Evolutionary conservation across 1,140 invertebrate genomes (phyloP), one percentile per base, ranked within the genome.

Genomic region (Reticulitermes speratus): DNA sequence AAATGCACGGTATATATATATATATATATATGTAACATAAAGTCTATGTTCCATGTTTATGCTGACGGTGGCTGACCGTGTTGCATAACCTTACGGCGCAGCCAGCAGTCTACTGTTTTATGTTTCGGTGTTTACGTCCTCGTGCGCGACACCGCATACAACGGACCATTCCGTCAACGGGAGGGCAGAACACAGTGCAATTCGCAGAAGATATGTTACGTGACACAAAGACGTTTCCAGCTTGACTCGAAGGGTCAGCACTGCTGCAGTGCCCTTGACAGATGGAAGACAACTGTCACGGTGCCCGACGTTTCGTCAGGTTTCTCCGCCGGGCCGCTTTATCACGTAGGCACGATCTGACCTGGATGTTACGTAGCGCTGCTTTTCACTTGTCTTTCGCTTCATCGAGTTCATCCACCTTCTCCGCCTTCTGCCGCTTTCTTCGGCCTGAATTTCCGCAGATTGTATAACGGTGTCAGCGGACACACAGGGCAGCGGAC

Each of bases 321-420:
- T 75, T 75, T 75, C 65, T 75, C n/a, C n/a, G 6, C 25, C 5
- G 65, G 16, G 65, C 65, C n/a, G 65, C 9, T 75, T 30, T 75
- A 30, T 16, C 65, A 75, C n/a, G 65, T 2, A 6, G 65, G n/a
- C 25, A 30, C 65, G 65, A 75, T 25, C 65, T 75, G 65, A 75
- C 65, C 65, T 75, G 25, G 25, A 75, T 75, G n/a, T 75, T 75
- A 75, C 65, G 65, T 75, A 11, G 65, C 65, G 9, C 8, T n/a
- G 65, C 65, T 25, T 75, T 75, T 75, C 65, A 75, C 65, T 75
- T 75, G n/a, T 75, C 65, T 75, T 30, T 75, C 65, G 25, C 65
- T 75, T 75, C 65, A 65, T 65, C 21, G 65, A 30, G 65, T 75
- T 75, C 65, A 75, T 75, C 6, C 65, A 75, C 65, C 65, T 75